Percentiles rank a stretch among this genome's conserved stretches.
Conservation (phyloP, 2,797 vertebrate genomes). For the Graptemys geographica region DNA sequence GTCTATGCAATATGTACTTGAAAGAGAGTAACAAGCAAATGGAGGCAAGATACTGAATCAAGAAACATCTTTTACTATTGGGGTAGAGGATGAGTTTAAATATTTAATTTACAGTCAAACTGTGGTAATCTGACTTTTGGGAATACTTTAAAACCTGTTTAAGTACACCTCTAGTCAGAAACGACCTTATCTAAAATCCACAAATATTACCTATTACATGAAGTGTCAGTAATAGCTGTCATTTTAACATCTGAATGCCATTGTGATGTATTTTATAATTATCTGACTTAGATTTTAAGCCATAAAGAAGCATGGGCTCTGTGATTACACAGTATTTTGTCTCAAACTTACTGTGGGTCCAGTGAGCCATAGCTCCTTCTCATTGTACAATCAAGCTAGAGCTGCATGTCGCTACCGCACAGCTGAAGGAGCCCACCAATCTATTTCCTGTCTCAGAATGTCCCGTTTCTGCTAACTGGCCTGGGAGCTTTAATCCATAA, state of each 20-base stretch:
- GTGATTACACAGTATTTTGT: neutral
- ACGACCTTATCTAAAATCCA: neutral
- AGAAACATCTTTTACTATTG: fast-evolving
- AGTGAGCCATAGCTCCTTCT: neutral
- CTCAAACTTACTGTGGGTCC: neutral
- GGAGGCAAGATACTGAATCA: neutral
- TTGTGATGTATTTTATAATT: neutral
- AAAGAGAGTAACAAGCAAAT: neutral
- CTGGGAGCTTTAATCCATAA: neutral
- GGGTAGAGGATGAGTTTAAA: neutral
- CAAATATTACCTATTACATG: neutral
- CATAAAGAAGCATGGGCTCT: neutral
- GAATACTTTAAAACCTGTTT: neutral
- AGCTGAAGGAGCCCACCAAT: neutral
- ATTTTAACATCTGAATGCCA: neutral
- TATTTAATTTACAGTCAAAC: neutral
- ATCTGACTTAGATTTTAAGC: neutral
- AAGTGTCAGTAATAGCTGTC: neutral
- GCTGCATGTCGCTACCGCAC: neutral
- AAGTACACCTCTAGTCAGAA: neutral
- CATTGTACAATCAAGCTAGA: neutral
- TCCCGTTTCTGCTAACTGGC: neutral
- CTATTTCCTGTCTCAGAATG: neutral
- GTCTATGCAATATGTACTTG: neutral
- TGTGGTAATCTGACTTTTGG: neutral